Evolutionary conservation across 1,140 invertebrate species (phyloP).

Genomic region (Drosophila melanica): DNA sequence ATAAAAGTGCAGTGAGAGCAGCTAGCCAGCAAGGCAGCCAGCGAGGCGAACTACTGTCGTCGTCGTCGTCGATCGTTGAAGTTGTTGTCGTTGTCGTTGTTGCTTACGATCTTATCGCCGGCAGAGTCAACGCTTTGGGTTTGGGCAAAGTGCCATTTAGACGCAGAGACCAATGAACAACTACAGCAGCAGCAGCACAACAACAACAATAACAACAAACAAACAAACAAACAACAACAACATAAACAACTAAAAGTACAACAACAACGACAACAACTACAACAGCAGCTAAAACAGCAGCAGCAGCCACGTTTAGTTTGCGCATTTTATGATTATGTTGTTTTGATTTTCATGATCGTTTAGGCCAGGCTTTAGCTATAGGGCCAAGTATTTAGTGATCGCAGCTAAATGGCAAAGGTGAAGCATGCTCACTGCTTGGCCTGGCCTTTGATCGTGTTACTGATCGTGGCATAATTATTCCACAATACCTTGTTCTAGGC

Average conservation of each 20-base stretch:
- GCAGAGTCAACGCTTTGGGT: conserved; percentile 69
- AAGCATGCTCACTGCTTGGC: conserved; percentile 31
- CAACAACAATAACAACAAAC: conserved; percentile 2
- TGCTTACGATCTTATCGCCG: conserved; percentile 76
- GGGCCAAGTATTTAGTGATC: conserved; percentile 68
- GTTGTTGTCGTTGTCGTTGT: conserved; percentile 42
- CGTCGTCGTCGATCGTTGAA: conserved; percentile 17
- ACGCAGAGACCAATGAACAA: conserved; percentile 73
- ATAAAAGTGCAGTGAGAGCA: conserved; percentile 63
- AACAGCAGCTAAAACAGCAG: conserved; percentile 48
- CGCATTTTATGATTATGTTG: conserved; percentile 81
- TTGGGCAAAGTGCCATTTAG: conserved; percentile 78
- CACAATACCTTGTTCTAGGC: conserved; percentile 48
- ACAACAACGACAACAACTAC: conserved; percentile 49
- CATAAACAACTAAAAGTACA: conserved; percentile 20
- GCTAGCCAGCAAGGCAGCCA: conserved; percentile 29
- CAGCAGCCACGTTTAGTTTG: conserved; percentile 75
- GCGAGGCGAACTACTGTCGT: conserved; percentile 46
- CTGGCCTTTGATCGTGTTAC: conserved; percentile 81
- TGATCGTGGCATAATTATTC: conserved; percentile 80
- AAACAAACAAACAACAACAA: conserved; percentile 45
- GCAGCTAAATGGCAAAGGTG: conserved; percentile 58
- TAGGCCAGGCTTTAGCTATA: conserved; percentile 29
- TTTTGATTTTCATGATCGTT: conserved; percentile 81
- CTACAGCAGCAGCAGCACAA: conserved; percentile 6